Conservation (phyloP, 2,888 invertebrate species). For the Phyllotreta cruciferae region DNA sequence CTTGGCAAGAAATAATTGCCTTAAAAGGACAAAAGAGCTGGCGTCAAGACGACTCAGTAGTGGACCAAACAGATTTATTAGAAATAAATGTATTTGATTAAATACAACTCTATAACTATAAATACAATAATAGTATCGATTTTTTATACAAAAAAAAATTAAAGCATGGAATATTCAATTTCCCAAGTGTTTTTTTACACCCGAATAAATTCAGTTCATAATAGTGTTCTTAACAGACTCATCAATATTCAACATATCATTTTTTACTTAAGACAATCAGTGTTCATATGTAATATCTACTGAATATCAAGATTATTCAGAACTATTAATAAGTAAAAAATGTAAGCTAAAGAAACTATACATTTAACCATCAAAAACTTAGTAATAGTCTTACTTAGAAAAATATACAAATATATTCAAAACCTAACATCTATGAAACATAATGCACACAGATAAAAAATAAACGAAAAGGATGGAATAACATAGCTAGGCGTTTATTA, state of each 20-base stretch:
- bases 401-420: slow-evolving; percentile 38
- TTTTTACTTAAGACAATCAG: slow-evolving; percentile 2
- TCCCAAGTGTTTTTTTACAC: slow-evolving; percentile 32
- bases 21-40: slow-evolving; percentile 65
- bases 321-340: background rate
- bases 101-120: slow-evolving; percentile 48
- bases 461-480: slow-evolving; percentile 42
- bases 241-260: slow-evolving; percentile 27
- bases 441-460: slow-evolving; percentile 28
- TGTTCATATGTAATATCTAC: background rate
- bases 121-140: slow-evolving; percentile 40
- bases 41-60: slow-evolving; percentile 63
- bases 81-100: slow-evolving; percentile 55
- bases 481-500: slow-evolving; percentile 34
- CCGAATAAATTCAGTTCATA: slow-evolving; percentile 33
- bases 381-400: slow-evolving; percentile 22
- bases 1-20: slow-evolving; percentile 67
- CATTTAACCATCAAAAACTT: slow-evolving; percentile 27
- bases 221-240: slow-evolving; percentile 28
- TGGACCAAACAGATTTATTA: slow-evolving; percentile 48
- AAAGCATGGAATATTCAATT: slow-evolving; percentile 45
- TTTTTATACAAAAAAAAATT: slow-evolving; percentile 43
- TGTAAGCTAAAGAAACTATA: slow-evolving; percentile 12
- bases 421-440: slow-evolving; percentile 30
- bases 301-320: no score